A percentile compares a stretch with the other conserved stretches of the same genome.
Evolutionary conservation across 1,140 invertebrate genomes (phyloP).

Genomic region (Panagrolaimus sp.): DNA sequence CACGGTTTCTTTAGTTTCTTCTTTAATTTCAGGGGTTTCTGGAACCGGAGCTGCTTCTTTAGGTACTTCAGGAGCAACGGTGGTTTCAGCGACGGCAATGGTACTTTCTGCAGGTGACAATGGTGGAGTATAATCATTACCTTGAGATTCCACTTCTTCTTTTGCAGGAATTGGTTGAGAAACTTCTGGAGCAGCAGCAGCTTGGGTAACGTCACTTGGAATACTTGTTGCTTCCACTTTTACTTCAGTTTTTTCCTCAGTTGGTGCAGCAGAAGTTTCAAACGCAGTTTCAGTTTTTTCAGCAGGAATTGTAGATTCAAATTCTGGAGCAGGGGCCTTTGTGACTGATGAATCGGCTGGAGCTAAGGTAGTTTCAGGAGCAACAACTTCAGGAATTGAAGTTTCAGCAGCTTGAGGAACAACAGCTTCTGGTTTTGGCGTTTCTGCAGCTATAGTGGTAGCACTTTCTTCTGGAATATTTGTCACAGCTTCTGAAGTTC

Average conservation of each 20-base stretch:
- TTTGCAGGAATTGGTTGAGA: neutral
- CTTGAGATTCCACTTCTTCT: neutral
- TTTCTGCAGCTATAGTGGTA: neutral
- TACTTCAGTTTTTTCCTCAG: neutral
- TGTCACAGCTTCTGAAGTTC: constrained; percentile 4
- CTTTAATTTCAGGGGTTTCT: neutral
- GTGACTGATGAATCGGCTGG: neutral
- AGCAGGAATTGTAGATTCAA: neutral
- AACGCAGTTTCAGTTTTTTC: neutral
- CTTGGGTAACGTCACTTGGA: constrained; percentile 3
- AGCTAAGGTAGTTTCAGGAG: neutral
- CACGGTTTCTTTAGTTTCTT: neutral
- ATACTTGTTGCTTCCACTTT: no score
- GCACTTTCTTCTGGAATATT: no score
- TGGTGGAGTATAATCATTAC: neutral
- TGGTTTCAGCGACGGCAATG: neutral
- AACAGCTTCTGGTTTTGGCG: neutral
- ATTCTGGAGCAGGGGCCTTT: neutral
- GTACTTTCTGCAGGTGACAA: neutral
- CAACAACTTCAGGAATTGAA: neutral
- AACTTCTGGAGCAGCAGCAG: neutral
- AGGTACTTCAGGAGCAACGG: neutral
- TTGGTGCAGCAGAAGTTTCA: neutral
- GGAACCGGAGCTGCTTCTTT: neutral
- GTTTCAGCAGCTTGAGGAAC: neutral